Percentiles rank a stretch among this genome's conserved stretches.
Conservation (phyloP, 1,140 invertebrate species). For the Megathymus violae region DNA sequence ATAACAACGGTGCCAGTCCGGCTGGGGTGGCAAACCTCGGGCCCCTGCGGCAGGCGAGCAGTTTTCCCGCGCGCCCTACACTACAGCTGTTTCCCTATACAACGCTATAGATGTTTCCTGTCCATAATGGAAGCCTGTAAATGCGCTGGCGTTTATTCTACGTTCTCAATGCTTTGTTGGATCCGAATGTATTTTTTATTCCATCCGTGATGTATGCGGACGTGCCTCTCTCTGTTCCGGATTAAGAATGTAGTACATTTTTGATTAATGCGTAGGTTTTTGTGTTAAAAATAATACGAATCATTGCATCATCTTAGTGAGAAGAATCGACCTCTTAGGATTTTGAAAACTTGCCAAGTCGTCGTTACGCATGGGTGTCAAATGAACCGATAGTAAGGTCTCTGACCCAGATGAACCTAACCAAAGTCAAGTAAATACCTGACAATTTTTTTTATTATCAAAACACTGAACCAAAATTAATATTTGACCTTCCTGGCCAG, state of each 20-base stretch:
- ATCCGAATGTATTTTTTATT: conserved; percentile 40
- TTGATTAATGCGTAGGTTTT: conserved; percentile 22
- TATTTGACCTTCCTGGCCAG: too few relatives aligned
- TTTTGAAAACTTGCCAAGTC: neutral
- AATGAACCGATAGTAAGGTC: neutral
- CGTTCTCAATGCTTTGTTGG: conserved; percentile 40
- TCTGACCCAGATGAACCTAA: neutral
- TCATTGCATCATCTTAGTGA: conserved; percentile 34
- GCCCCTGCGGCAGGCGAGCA: conserved; percentile 39
- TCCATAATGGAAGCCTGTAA: conserved; percentile 55
- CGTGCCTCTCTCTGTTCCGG: conserved; percentile 9
- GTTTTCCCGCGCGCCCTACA: conserved; percentile 60
- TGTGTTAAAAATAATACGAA: conserved; percentile 25
- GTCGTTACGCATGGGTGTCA: neutral
- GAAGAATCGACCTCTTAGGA: conserved; percentile 24
- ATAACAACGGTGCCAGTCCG: conserved; percentile 61
- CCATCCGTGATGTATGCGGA: conserved; percentile 3
- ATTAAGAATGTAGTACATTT: conserved; percentile 15
- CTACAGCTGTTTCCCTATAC: conserved; percentile 63
- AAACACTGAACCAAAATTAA: neutral
- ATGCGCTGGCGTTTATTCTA: conserved; percentile 52
- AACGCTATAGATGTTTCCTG: conserved; percentile 54
- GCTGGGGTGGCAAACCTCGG: conserved; percentile 53
- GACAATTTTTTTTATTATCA: too few relatives aligned
- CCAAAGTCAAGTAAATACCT: too few relatives aligned